A percentile compares a stretch with the other conserved stretches of the same genome.
Conservation (phyloP, 2,888 invertebrate species). For the Laspeyria flexula region DNA sequence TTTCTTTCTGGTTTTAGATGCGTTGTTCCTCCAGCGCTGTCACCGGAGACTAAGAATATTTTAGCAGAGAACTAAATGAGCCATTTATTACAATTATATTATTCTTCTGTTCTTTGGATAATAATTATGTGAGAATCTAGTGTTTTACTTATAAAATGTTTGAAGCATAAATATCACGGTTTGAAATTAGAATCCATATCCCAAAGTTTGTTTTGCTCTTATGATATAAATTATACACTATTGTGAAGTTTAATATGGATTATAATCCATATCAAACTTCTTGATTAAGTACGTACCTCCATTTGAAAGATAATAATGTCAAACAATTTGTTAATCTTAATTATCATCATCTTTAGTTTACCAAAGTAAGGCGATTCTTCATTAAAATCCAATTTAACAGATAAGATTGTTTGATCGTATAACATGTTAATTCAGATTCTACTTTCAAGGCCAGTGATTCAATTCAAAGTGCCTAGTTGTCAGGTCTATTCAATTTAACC, state of each 20-base stretch:
- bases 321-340: not conserved
- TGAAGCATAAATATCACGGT: too few relatives aligned
- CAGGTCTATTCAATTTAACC: conserved; percentile 12
- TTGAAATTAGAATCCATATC: too few relatives aligned
- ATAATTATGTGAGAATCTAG: too few relatives aligned
- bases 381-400: conserved; percentile 23
- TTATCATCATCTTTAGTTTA: too few relatives aligned
- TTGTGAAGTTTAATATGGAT: too few relatives aligned
- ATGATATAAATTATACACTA: too few relatives aligned
- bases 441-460: conserved; percentile 5
- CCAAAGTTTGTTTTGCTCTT: too few relatives aligned
- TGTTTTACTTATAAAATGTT: too few relatives aligned
- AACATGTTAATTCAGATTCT: conserved; percentile 14
- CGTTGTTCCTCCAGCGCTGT: not conserved
- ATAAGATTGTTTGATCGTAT: conserved; percentile 17
- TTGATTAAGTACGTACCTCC: too few relatives aligned
- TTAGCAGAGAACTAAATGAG: not conserved
- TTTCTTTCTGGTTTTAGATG: not conserved
- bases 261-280: too few relatives aligned
- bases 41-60: not conserved
- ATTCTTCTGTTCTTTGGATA: not conserved
- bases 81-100: not conserved
- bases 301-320: not conserved
- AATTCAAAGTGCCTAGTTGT: conserved; percentile 20
- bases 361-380: too few relatives aligned